Base-by-base conservation (phyloP, 2,888 invertebrate species). In the Plutella xylostella region DNA sequence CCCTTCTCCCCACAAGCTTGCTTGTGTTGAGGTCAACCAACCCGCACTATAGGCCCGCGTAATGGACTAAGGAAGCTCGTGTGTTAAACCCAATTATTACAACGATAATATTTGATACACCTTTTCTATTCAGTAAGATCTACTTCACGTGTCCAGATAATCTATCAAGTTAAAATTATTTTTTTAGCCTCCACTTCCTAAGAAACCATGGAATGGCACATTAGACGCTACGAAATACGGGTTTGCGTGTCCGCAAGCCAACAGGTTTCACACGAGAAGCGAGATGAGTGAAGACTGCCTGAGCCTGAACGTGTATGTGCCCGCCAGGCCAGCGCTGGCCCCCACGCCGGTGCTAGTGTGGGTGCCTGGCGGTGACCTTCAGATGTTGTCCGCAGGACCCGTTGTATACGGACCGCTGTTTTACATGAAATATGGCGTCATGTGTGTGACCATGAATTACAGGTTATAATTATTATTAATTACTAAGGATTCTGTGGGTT, bases 361-460 rank as follows among this genome's bases (percentile, higher is more conserved):
- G 41, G 49, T 70, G 18, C 72, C 68, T 45, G 68, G 69, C 1
- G 71, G 71, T 11, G 57, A 50, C 20, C 63, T 60, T 45, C 53
- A 51, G 21, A 28, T 35, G 1, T 58, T 62, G 5, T 55, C 61
- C 3, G 63, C 61, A n/a, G 50, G 59, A 39, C 39, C 45, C 3
- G 51, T 55, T 21, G 15, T 53, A 2, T 58, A 55, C 25, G 69
- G 71, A 5, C 68, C 72, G 3, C 53, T 63, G 35, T 49, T 61
- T 1, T 49, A 67, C n/a, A 50, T 71, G 50, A 48, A 58, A 44
- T 54, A 56, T 18, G 56, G 61, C 22, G 50, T 75, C 12, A 60
- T 76, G 34, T 55, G 64, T 9, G 66, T 71, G 2, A 63, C 71
- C 1, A 47, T 72, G 20, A 74, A 72, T 46, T 72, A 63, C 51